Evolutionary conservation across 2,113 vertebrate genomes (phyloP), one percentile per base, ranked within the genome.

Genomic region (Phrynocephalus versicolor): DNA sequence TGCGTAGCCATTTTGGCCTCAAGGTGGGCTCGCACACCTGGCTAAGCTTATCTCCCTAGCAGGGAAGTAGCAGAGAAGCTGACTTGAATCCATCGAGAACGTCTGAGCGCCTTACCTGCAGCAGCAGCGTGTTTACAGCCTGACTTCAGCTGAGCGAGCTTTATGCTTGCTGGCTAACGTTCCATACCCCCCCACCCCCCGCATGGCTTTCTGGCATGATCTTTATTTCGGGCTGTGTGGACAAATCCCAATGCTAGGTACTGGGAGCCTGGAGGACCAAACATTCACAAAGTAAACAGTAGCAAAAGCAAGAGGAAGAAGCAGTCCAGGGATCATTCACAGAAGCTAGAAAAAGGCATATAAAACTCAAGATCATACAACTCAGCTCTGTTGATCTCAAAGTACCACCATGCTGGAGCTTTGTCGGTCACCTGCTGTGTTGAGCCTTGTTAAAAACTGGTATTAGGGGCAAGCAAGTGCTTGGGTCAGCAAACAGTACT

Each of bases 381-480:
- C 16, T 70, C 6, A 14, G 30, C 37, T 39, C 51, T 58, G 1
- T 87, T 89, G 87, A 72, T 74, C 77, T 81, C 72, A 89, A 89
- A 90, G 80, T 10, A 65, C 88, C 79, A 67, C 3, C 55, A 35
- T 25, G 70, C 70, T 82, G 86, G 81, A 84, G 88, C 85, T 18
- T 74, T 33, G 21, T 0, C 19, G 55, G 75, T 37, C 67, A 37
- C 51, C 82, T 1, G 14, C 82, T 1, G 6, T 0, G 0, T 58
- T 1, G 3, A 1, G 58, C 6, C 83, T 85, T 69, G 35, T n/a
- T 51, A 83, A 84, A 86, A 85, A 33, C 33, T 88, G 51, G 55
- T 75, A 76, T 1, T 30, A 75, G 39, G 62, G 70, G 41, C 0
- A 0, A 58, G 30, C 0, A 0, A 35, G 18, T 1, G 0, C n/a